phyloP scores from a whole-genome alignment of 2,113 vertebrate genomes.

The Sigmodon hispidus region DNA sequence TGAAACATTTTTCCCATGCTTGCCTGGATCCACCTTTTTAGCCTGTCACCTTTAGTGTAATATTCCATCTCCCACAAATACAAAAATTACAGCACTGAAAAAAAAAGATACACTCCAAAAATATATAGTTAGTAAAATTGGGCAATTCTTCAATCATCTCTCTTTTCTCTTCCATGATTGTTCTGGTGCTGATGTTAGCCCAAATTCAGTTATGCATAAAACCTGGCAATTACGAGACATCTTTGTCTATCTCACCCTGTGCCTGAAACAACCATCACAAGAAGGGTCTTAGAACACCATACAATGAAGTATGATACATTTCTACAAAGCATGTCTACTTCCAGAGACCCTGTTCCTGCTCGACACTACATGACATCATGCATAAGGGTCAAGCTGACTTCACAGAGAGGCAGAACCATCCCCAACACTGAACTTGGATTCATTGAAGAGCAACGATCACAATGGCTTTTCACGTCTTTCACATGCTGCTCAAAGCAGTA shows the following conservation, averaged over 20 bases:
- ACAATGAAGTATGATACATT: background rate
- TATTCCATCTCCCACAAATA: background rate
- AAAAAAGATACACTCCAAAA: background rate
- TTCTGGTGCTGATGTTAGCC: background rate
- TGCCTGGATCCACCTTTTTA: background rate
- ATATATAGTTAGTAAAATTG: background rate
- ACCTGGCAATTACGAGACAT: background rate
- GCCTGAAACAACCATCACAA: background rate
- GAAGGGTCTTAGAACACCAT: background rate
- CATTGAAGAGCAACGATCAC: background rate
- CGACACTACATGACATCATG: background rate
- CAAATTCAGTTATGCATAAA: background rate
- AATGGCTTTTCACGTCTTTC: background rate
- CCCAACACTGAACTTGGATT: background rate
- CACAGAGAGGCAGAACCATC: slow-evolving; percentile 30
- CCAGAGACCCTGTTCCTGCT: background rate
- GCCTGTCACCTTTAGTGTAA: background rate
- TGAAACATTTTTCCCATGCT: background rate
- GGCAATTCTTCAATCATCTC: background rate
- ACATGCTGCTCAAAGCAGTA: slow-evolving; percentile 46
- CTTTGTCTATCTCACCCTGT: background rate
- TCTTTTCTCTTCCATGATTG: background rate
- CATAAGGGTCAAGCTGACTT: background rate
- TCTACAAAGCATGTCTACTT: background rate
- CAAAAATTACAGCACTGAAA: background rate